Conservation (phyloP, 1,140 invertebrate genomes). For the Trichonephila inaurata region DNA sequence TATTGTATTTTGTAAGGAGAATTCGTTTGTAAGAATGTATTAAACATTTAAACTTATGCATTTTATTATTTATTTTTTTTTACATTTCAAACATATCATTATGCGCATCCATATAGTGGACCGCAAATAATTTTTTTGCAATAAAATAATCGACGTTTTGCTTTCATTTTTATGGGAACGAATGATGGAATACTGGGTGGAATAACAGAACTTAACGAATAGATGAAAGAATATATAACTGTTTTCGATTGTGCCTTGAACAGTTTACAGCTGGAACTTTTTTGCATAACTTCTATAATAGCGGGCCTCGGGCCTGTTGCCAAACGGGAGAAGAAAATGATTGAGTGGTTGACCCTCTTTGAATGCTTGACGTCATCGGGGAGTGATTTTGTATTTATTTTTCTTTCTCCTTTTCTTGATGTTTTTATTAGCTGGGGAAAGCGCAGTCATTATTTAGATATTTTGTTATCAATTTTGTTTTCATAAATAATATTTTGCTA, state of each 20-base stretch:
- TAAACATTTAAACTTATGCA: too few relatives aligned
- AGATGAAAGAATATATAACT: neutral
- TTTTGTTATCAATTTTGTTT: constrained; percentile 17
- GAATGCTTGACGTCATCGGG: constrained; percentile 73
- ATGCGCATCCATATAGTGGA: too few relatives aligned
- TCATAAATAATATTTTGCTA: neutral
- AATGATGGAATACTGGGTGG: neutral
- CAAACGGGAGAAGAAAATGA: constrained; percentile 73
- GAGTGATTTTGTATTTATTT: constrained; percentile 67
- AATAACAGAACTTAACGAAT: neutral
- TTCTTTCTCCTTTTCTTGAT: constrained; percentile 31
- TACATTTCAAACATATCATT: too few relatives aligned
- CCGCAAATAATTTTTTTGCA: too few relatives aligned
- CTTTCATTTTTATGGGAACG: too few relatives aligned
- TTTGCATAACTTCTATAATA: constrained; percentile 13
- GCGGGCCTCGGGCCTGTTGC: constrained; percentile 67
- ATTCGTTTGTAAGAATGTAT: too few relatives aligned
- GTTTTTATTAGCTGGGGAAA: constrained; percentile 64
- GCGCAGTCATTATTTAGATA: constrained; percentile 46
- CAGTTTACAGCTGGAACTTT: constrained; percentile 34
- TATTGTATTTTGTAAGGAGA: too few relatives aligned
- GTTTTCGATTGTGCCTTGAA: neutral
- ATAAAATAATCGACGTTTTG: too few relatives aligned
- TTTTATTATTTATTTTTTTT: too few relatives aligned
- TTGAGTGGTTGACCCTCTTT: constrained; percentile 74